Percentiles rank a stretch among this genome's conserved stretches.
Evolutionary conservation across 2,888 invertebrate species (phyloP).

Genomic region (Pelosia muscerda): DNA sequence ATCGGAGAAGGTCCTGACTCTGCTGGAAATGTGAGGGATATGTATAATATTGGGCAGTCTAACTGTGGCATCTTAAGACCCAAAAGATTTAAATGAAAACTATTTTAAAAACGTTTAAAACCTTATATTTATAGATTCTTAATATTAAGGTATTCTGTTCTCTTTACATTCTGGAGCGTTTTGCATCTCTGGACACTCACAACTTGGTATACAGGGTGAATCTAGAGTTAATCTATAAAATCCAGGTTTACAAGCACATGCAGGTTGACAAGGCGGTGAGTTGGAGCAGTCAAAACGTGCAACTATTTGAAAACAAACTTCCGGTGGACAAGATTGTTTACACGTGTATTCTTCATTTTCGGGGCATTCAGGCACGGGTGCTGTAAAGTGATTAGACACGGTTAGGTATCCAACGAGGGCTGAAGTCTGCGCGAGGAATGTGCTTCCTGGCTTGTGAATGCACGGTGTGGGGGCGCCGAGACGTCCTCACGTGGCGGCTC

Average conservation of each 20-base stretch:
- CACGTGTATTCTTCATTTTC: constrained; percentile 51
- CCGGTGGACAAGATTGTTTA: constrained; percentile 50
- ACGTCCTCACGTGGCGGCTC: no score
- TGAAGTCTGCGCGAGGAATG: no score
- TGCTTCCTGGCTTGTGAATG: no score
- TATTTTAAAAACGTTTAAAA: no score
- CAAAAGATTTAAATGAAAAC: no score
- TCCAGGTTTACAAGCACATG: constrained; percentile 33
- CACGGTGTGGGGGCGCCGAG: no score
- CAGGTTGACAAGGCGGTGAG: constrained; percentile 20
- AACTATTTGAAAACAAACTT: constrained; percentile 44
- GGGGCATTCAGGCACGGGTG: constrained; percentile 22
- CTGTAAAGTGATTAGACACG: neutral
- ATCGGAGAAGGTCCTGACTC: no score
- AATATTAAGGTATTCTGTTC: neutral
- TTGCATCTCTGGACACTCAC: constrained; percentile 34
- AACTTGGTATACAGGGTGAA: constrained; percentile 29
- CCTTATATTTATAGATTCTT: neutral
- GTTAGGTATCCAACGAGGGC: neutral
- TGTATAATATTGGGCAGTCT: no score
- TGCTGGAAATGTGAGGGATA: no score
- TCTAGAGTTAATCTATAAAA: constrained; percentile 19
- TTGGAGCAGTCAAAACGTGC: constrained; percentile 44
- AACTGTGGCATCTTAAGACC: no score
- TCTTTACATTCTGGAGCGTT: constrained; percentile 24